Base-by-base conservation (phyloP, 2,888 invertebrate species). In the Drosophila anomelani region DNA sequence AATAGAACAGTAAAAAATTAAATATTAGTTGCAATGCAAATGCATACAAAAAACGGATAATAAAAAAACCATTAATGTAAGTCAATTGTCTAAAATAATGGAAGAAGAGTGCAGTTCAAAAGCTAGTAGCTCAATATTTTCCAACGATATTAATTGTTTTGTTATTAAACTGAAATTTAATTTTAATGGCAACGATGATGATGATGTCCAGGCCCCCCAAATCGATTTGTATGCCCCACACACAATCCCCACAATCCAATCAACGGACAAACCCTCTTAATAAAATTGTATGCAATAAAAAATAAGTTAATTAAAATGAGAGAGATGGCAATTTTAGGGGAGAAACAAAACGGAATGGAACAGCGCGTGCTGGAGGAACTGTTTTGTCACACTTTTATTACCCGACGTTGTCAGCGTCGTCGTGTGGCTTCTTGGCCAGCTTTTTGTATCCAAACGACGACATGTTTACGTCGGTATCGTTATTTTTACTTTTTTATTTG, bases 281-380 rank as follows among this genome's bases (percentile, higher is more conserved):
- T 64, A 41, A 64, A 64, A 63, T 41, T 63, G 64, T 59, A 26
- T 51, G 47, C 64, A 51, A 63, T 51, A 66, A 64, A 63, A 49
- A 64, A 43, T 36, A 51, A 63, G 43, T 49, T 43, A 51, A 64
- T 62, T 55, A 66, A 66, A 55, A 49, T 67, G 56, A 46, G 39
- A 9, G 23, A 39, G 44, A 39, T 29, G 26, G 57, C 43, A 38
- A 54, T 41, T 51, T 38, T 34, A 32, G 26, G 9, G 10, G 9
- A 5, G 77, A 51, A 44, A 79, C 59, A 39, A 55, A 57, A 32
- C 39, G 69, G 53, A 69, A 78, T 73, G 81, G 39, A 84, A 80
- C 80, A 64, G 39, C 64, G 71, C 76, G 61, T 60, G 68, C 58
- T 47, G 34, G 13, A 39, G 26, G 41, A 34, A 29, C 69, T 53